Conservation (phyloP, 35 echinoderm and acorn worm genomes). For the Anneissia japonica region DNA sequence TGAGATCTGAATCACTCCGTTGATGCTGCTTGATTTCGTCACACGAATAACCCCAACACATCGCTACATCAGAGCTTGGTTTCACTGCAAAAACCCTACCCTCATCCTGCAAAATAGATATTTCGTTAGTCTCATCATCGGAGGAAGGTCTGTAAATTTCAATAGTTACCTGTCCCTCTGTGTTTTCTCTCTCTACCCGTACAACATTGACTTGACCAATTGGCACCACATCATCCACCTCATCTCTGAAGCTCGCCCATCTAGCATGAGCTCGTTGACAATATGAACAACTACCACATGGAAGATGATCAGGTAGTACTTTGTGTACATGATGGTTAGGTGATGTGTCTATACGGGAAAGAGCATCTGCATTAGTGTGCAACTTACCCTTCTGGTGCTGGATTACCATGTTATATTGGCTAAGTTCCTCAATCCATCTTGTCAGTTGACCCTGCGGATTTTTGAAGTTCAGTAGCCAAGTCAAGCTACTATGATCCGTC, state of each 20-base stretch:
- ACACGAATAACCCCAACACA: neutral
- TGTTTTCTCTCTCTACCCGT: too few species aligned
- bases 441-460: neutral
- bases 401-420: slow-evolving; percentile 6
- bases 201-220: neutral
- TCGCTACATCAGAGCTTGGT: neutral
- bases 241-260: slow-evolving; percentile 18
- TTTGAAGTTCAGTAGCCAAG: slow-evolving; percentile 13
- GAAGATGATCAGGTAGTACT: neutral
- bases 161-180: too few species aligned
- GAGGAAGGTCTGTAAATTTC: too few species aligned
- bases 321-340: too few species aligned
- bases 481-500: slow-evolving; percentile 1
- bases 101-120: neutral
- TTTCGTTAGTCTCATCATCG: neutral
- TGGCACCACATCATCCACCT: slow-evolving; percentile 40
- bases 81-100: neutral
- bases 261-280: slow-evolving; percentile 35
- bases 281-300: slow-evolving; percentile 38
- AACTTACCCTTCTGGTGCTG: neutral
- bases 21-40: neutral
- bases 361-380: neutral
- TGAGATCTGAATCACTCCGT: neutral
- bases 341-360: too few species aligned
- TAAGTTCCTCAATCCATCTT: slow-evolving; percentile 1